A percentile compares a stretch with the other conserved stretches of the same genome.
phyloP scores from a whole-genome alignment of 2,888 invertebrate species.

The Phyllotreta striolata region DNA sequence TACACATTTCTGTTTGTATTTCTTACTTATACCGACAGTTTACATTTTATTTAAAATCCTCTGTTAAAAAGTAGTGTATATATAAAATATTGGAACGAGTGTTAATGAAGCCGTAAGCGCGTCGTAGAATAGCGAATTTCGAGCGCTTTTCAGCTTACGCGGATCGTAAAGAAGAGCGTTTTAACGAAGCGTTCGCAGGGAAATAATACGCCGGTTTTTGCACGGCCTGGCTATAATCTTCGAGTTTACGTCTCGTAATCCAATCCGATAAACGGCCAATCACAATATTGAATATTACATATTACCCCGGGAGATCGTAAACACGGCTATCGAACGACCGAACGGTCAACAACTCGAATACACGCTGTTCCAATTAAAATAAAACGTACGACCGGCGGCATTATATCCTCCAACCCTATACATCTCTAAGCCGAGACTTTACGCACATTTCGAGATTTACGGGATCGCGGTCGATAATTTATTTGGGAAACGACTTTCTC shows the following conservation, averaged over 20 bases:
- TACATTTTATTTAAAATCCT: too few species aligned
- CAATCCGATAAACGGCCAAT: conserved; percentile 57
- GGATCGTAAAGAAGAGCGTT: too few species aligned
- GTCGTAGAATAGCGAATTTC: too few species aligned
- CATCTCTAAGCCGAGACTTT: conserved; percentile 38
- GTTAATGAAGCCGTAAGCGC: too few species aligned
- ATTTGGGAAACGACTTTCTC: conserved; percentile 9
- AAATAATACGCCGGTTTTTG: conserved; percentile 49
- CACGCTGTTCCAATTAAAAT: conserved; percentile 59
- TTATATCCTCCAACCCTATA: conserved; percentile 48
- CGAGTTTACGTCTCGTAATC: conserved; percentile 54
- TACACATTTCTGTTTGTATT: too few species aligned
- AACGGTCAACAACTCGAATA: conserved; percentile 55
- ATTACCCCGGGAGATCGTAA: conserved; percentile 54
- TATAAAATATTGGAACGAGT: too few species aligned
- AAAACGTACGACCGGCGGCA: conserved; percentile 54
- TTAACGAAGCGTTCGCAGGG: conserved; percentile 21
- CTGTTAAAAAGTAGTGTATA: too few species aligned
- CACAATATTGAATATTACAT: conserved; percentile 60
- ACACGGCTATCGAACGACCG: conserved; percentile 54
- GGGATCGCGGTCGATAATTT: conserved; percentile 20
- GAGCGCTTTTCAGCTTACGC: too few species aligned
- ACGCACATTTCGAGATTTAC: conserved; percentile 33
- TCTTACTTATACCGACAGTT: too few species aligned
- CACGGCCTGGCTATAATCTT: conserved; percentile 51